Base-by-base conservation (phyloP, 2,113 vertebrate species). In the Chloropsis cyanopogon region DNA sequence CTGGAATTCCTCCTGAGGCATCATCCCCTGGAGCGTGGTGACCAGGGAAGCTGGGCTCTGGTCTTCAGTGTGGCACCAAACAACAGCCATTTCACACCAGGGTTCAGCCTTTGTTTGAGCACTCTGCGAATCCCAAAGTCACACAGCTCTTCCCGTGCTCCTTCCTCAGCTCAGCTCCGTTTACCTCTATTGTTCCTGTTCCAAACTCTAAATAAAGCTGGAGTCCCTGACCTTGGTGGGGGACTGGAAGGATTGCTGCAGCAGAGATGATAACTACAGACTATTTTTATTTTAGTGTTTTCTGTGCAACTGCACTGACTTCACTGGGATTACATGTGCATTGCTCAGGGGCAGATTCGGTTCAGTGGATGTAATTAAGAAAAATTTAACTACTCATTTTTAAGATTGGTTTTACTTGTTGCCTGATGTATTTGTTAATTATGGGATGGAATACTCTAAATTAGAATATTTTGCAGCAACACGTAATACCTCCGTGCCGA, bases 291-390 rank as follows among this genome's bases (percentile, higher is more conserved):
- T 92, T 71, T 52, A 91, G 57, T 76, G 91, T 22, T 29, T 79
- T 88, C 81, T 76, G 13, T 79, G 25, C 70, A 37, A 60, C 37
- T 19, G 20, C 33, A 3, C 78, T 21, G 73, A 77, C 81, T 95
- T 95, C 94, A 41, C 75, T 91, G 91, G 96, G 91, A 92, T 93
- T 95, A 84, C 89, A 80, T 52, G 70, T 94, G 91, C 76, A 19
- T 91, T 72, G 89, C 91, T 94, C 53, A 53, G 60, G 91, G 94
- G 82, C 68, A 80, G 82, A 88, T 68, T 92, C 59, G 18, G 85
- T 94, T 94, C 87, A 42, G 69, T 78, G 83, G 52, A 31, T 82
- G 90, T 87, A 93, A 95, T 95, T 90, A 95, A 84, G 79, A 72
- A 71, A 82, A 93, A 90, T 63, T 65, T 82, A 94, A 93, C 61